Evolutionary conservation across 2,888 invertebrate species (phyloP), one percentile per base, ranked within the genome.

Genomic region (Limnephilus rhombicus): DNA sequence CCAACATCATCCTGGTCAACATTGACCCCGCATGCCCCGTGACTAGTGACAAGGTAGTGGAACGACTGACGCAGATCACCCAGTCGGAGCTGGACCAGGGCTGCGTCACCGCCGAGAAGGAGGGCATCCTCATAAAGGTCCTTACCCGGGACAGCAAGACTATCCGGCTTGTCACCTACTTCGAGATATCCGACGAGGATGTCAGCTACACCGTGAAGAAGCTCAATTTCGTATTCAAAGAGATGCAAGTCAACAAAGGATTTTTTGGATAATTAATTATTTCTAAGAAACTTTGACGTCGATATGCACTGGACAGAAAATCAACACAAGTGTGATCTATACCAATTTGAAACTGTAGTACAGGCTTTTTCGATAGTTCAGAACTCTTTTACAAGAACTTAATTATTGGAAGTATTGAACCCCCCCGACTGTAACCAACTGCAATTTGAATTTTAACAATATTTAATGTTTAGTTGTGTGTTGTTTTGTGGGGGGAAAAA

Each of bases 1-100:
- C 97, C 2, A 98, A 98, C 95, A 98, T 98, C 94, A 95, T 98
- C 92, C 96, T 98, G 94, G 96, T 98, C 87, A 95, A 96, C 49
- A 95, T 97, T 24, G 94, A 97, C 2, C 95, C 96, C 93, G 94
- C 95, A 3, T 96, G 96, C 29, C 94, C 95, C 68, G 94, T 98
- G 41, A 95, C 95, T 9, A 96, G 98, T 0, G 95, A 95, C 29
- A 95, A 96, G 83, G 96, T 98, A 90, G 95, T 96, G 82, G 94
- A 95, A 31, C 96, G 97, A 88, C 94, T 98, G 68, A 95, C 95
- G 24, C 94, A 94, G 85, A 95, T 97, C 1, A 94, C 95, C 34
- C 95, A 96, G 12, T 94, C 95, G 94, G 95, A 97, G 94, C 91
- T 97, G 94, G 95, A 97, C 93, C 95, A 96, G n/a, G 96, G 96